Percentiles rank a stretch among this genome's conserved stretches.
Conservation (phyloP, 2,113 vertebrate species). For the Condylura cristata region DNA sequence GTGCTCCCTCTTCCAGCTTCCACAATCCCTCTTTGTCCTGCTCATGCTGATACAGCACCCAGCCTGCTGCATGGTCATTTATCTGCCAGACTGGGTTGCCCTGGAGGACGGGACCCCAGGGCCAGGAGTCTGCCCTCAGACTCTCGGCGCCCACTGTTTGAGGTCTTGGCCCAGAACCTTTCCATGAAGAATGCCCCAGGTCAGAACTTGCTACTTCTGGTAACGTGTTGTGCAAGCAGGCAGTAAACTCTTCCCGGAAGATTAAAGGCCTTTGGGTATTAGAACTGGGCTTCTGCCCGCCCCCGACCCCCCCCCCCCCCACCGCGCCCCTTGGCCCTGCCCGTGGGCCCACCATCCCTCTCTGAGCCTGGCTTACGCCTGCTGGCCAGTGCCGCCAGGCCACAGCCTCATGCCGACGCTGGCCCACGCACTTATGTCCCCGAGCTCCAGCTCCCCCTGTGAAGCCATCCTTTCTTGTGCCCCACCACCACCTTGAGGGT, state of each 20-base stretch:
- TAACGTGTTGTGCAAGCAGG: background rate
- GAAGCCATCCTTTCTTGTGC: background rate
- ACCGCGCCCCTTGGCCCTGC: background rate
- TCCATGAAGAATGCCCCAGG: background rate
- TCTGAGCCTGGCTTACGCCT: background rate
- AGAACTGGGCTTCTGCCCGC: background rate
- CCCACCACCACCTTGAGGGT: background rate
- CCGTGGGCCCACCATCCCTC: background rate
- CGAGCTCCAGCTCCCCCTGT: background rate
- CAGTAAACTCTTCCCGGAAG: background rate
- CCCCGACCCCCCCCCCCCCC: background rate
- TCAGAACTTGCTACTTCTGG: background rate
- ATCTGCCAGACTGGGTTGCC: background rate
- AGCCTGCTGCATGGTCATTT: background rate
- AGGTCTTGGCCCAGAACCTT: background rate
- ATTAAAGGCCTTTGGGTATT: background rate
- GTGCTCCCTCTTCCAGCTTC: background rate
- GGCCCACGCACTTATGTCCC: background rate
- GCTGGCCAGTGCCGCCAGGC: background rate
- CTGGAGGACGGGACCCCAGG: background rate
- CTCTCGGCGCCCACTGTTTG: background rate
- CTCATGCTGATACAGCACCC: background rate
- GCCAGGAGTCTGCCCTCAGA: background rate
- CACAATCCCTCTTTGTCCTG: fast-evolving
- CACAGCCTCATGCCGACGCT: background rate